phyloP scores from a whole-genome alignment of 2,113 vertebrate genomes.

The Solenodon paradoxus region DNA sequence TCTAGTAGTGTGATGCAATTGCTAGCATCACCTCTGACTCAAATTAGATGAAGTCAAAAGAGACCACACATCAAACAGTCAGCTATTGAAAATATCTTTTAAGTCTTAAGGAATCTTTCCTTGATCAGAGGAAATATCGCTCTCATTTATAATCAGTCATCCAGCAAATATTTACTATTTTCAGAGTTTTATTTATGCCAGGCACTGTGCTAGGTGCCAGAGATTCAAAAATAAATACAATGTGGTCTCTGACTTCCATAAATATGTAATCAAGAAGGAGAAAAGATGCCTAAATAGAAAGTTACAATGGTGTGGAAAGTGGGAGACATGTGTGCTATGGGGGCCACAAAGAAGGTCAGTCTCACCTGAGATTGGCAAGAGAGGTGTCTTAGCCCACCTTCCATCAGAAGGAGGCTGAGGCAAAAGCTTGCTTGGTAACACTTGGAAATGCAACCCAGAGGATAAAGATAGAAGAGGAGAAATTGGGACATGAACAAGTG shows the following conservation, averaged over 20 bases:
- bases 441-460: not conserved
- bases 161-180: slow-evolving; percentile 36
- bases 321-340: not conserved
- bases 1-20: not conserved
- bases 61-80: not conserved
- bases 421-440: not conserved
- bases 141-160: not conserved
- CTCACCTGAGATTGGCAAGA: not conserved
- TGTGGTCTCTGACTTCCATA: not conserved
- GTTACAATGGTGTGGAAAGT: too few species aligned
- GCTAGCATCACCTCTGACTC: not conserved
- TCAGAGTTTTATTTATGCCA: slow-evolving; percentile 41
- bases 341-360: not conserved
- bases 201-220: not conserved
- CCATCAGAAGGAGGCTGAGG: not conserved
- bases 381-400: not conserved
- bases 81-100: not conserved
- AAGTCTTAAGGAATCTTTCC: slow-evolving; percentile 17
- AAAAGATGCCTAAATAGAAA: not conserved
- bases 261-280: not conserved
- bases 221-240: not conserved
- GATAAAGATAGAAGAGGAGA: not conserved
- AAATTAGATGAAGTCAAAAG: not conserved
- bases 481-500: rapidly evolving
- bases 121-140: not conserved